Percentiles rank a stretch among this genome's conserved stretches.
Conservation (phyloP, 1,140 invertebrate genomes). For the Hycleus cichorii region DNA sequence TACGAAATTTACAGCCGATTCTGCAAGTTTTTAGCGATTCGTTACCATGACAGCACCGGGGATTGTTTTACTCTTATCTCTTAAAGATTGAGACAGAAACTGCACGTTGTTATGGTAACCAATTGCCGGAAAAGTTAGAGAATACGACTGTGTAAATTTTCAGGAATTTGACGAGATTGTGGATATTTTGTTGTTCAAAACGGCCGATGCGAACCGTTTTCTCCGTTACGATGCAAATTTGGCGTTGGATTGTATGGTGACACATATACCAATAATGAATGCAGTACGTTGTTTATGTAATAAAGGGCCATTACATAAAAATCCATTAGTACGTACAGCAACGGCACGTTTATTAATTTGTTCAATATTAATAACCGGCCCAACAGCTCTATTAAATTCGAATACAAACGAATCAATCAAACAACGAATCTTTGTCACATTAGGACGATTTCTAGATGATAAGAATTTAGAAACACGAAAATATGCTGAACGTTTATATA, state of each 20-base stretch:
- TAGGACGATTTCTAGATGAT: conserved; percentile 36
- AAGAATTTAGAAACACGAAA: conserved; percentile 35
- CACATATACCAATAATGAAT: conserved; percentile 43
- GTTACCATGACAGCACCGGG: no score
- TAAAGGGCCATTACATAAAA: conserved; percentile 40
- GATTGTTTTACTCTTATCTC: no score
- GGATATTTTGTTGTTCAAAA: conserved; percentile 50
- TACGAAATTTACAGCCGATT: neutral
- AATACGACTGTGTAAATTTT: no score
- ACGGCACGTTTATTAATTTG: conserved; percentile 34
- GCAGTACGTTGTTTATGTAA: conserved; percentile 34
- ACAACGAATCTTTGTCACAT: conserved; percentile 31
- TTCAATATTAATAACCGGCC: conserved; percentile 32
- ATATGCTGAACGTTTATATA: conserved; percentile 35
- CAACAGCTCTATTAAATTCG: conserved; percentile 27
- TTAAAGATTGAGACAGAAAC: no score
- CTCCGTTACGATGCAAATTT: conserved; percentile 57
- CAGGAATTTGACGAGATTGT: conserved; percentile 57
- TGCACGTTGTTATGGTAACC: no score
- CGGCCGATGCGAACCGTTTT: conserved; percentile 57
- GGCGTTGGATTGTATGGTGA: conserved; percentile 51
- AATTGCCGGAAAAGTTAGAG: no score
- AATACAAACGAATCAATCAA: conserved; percentile 30
- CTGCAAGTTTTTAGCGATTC: no score
- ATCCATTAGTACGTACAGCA: conserved; percentile 32